Conservation (phyloP, 2,113 vertebrate species). For the Athene cunicularia region DNA sequence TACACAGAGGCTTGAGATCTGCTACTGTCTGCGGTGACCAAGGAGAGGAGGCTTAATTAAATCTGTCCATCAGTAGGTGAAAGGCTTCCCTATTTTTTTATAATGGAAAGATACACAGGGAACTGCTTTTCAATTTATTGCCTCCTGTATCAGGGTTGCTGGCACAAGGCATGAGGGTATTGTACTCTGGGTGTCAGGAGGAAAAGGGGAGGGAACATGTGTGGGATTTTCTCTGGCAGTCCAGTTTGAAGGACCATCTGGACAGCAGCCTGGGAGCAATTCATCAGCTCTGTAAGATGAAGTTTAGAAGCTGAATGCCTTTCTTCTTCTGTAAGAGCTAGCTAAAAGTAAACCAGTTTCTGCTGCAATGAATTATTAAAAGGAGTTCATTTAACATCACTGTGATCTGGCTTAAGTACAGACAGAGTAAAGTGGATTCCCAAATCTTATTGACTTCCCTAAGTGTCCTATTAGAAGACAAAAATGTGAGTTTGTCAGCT, state of each 20-base stretch:
- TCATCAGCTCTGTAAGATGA: not conserved
- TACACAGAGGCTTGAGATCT: not conserved
- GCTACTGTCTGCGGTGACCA: not conserved
- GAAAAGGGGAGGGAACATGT: not conserved
- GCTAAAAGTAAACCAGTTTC: conserved; percentile 15
- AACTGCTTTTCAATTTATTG: not conserved
- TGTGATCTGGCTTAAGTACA: not conserved
- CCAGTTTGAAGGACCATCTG: not conserved
- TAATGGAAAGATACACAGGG: not conserved
- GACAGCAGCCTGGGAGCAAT: not conserved
- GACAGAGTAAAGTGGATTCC: conserved; percentile 20
- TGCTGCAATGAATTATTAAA: conserved; percentile 29
- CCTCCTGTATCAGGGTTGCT: not conserved
- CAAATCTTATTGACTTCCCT: conserved; percentile 22
- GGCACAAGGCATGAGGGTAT: not conserved
- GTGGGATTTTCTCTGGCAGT: not conserved
- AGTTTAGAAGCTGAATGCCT: not conserved
- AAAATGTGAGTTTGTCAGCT: conserved; percentile 27
- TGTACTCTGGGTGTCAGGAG: not conserved
- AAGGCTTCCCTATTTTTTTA: not conserved
- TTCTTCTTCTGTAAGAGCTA: not conserved
- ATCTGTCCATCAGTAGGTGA: not conserved
- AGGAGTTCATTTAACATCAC: conserved; percentile 28
- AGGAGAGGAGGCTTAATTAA: not conserved
- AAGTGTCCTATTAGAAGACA: conserved; percentile 11